Evolutionary conservation across 2,113 vertebrate species (phyloP).

Genomic region (Tetrax tetrax): DNA sequence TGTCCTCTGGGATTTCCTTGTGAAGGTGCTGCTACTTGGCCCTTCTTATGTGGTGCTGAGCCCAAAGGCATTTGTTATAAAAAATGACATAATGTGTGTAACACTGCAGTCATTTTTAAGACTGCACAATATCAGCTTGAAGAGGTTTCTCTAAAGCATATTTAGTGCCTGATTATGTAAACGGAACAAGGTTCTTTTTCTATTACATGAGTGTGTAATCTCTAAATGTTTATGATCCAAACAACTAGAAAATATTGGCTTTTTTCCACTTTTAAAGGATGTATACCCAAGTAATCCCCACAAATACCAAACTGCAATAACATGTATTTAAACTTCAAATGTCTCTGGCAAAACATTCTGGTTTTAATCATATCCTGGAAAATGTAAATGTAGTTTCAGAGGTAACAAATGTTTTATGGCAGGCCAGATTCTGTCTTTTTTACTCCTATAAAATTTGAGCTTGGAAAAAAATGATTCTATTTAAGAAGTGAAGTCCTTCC

Average conservation of each 20-base stretch:
- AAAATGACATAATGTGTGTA: neutral
- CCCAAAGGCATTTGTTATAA: neutral
- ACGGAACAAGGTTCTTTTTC: neutral
- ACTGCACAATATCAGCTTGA: neutral
- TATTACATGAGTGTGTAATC: conserved; percentile 3
- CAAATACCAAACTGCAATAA: conserved; percentile 22
- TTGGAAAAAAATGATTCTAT: neutral
- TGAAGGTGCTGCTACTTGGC: neutral
- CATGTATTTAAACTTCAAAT: conserved; percentile 29
- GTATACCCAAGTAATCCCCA: conserved; percentile 16
- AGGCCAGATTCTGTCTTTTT: neutral
- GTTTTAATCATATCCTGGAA: conserved; percentile 27
- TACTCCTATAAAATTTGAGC: neutral
- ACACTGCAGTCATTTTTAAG: neutral
- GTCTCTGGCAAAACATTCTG: conserved; percentile 1
- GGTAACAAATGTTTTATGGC: conserved; percentile 13
- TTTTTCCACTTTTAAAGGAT: conserved; percentile 38
- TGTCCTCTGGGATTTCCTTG: neutral
- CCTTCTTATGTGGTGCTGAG: neutral
- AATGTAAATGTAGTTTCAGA: conserved; percentile 27
- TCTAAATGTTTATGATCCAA: conserved; percentile 35
- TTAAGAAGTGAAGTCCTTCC: neutral
- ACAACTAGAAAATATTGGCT: conserved; percentile 30
- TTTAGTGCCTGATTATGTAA: conserved; percentile 16
- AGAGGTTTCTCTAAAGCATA: neutral